These are phyloP conservation scores for Ceryle rudis DNA, from an alignment of 2,797 vertebrate species.

Conservation along the genomic window DNA sequence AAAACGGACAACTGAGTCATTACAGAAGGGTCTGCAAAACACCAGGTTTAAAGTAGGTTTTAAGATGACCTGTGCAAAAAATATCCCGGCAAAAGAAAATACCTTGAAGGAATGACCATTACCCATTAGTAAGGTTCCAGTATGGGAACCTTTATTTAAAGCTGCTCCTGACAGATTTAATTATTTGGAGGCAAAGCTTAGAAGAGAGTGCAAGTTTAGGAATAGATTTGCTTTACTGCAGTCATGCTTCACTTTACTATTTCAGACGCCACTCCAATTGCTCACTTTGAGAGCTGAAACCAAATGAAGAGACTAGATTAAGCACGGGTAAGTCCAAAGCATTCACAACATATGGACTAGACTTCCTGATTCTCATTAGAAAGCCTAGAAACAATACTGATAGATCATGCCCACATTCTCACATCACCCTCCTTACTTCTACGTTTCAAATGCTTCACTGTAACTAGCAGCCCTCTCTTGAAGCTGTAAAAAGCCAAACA, in stretches of 20 bases:
- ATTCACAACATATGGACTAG: not conserved
- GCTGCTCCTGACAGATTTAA: not conserved
- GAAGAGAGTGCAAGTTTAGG: not conserved
- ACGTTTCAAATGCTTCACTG: not conserved
- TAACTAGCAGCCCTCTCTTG: not conserved
- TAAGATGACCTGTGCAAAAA: not conserved
- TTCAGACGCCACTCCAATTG: not conserved
- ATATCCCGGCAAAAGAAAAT: not conserved
- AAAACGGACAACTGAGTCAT: not conserved
- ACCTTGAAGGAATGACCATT: not conserved
- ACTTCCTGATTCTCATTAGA: not conserved
- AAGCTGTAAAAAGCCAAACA: not conserved
- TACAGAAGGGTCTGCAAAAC: not conserved
- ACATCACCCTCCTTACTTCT: not conserved
- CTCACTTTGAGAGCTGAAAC: not conserved
- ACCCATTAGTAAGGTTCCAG: not conserved
- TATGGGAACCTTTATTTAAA: not conserved
- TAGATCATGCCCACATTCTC: not conserved
- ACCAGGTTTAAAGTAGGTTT: not conserved
- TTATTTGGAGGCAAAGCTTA: not conserved
- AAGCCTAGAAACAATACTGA: not conserved
- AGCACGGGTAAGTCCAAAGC: not conserved
- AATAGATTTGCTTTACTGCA: not conserved
- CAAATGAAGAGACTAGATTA: not conserved
- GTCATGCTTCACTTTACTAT: not conserved